phyloP scores from a whole-genome alignment of 2,888 invertebrate genomes.

The Osedax fenrisi region DNA sequence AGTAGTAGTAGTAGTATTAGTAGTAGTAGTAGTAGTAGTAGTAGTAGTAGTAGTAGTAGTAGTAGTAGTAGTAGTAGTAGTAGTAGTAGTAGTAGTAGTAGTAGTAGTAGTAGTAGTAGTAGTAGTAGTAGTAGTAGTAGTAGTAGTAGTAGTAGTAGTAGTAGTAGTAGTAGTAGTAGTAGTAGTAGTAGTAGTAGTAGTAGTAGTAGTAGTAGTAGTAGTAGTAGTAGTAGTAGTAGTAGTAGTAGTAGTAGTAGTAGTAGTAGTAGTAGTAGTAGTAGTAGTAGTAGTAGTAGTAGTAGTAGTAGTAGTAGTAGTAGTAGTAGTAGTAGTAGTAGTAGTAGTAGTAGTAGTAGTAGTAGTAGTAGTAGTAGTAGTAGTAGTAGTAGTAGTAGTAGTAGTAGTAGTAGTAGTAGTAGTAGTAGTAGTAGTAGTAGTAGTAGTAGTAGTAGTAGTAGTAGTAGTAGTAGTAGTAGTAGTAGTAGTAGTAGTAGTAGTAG shows the following conservation, averaged over 20 bases:
- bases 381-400: background rate
- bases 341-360: background rate
- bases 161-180: background rate
- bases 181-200: constrained; percentile 21
- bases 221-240: background rate
- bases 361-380: background rate
- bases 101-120: constrained; percentile 22
- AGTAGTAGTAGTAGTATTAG: background rate
- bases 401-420: background rate
- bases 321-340: background rate
- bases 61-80: constrained; percentile 13
- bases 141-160: background rate
- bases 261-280: background rate
- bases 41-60: constrained; percentile 10
- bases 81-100: constrained; percentile 20
- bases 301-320: background rate
- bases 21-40: background rate
- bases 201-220: background rate
- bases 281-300: background rate
- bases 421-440: background rate
- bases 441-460: background rate
- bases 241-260: background rate
- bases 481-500: background rate
- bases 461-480: background rate
- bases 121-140: background rate